A percentile compares a stretch with the other conserved stretches of the same genome.
phyloP scores from a whole-genome alignment of 2,113 vertebrate species.

The Nematolebias whitei region DNA sequence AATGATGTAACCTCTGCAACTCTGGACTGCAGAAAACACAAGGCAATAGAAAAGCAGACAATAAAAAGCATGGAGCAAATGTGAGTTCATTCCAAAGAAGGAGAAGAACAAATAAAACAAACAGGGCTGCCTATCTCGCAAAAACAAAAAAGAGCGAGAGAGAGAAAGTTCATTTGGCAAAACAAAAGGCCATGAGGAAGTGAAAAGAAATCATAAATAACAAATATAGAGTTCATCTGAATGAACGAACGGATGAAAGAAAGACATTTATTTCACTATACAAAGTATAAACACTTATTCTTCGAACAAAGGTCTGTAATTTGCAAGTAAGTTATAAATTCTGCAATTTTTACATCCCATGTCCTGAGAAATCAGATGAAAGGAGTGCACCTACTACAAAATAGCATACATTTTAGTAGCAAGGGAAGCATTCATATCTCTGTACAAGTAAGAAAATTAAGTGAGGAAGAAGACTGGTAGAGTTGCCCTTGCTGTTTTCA shows the following conservation, averaged over 20 bases:
- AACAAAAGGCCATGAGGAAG: conserved; percentile 36
- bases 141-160: conserved; percentile 45
- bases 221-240: conserved; percentile 23
- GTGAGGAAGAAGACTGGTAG: conserved; percentile 17
- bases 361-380: conserved; percentile 24
- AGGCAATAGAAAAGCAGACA: conserved; percentile 55
- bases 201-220: conserved; percentile 45
- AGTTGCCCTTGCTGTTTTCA: conserved; percentile 21
- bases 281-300: conserved; percentile 27
- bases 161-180: conserved; percentile 28
- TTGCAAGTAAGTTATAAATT: background rate
- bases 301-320: conserved; percentile 5
- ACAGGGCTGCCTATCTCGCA: conserved; percentile 50
- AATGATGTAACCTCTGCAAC: conserved; percentile 56
- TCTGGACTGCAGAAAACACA: conserved; percentile 40
- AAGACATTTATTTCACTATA: conserved; percentile 29
- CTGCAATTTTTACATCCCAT: conserved; percentile 26
- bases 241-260: conserved; percentile 43
- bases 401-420: conserved; percentile 18
- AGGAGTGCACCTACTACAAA: conserved; percentile 16
- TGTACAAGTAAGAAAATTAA: conserved; percentile 40
- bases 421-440: conserved; percentile 19
- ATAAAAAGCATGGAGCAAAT: conserved; percentile 57
- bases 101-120: conserved; percentile 41
- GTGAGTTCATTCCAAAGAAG: conserved; percentile 45